A percentile compares a stretch with the other conserved stretches of the same genome.
These are phyloP conservation scores for Acanthoscelides obtectus DNA, from an alignment of 2,888 invertebrate species.

Conservation along the genomic window DNA sequence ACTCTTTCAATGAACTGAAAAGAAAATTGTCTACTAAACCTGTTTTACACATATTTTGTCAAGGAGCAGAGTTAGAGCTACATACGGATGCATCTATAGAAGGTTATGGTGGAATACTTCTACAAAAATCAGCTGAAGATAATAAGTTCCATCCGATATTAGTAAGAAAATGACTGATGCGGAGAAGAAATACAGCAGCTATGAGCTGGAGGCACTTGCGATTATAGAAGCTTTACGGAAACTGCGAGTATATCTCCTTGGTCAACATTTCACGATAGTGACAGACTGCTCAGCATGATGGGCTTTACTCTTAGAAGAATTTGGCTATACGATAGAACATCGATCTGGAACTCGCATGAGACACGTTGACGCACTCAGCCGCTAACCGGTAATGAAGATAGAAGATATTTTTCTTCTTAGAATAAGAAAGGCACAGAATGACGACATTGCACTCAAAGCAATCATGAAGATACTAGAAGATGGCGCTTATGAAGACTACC, in stretches of 20 bases:
- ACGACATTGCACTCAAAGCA: conserved; percentile 20
- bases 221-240: conserved; percentile 35
- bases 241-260: conserved; percentile 35
- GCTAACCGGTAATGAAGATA: conserved; percentile 18
- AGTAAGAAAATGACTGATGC: conserved; percentile 29
- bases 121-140: conserved; percentile 20
- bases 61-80: conserved; percentile 15
- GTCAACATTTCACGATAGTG: conserved; percentile 32
- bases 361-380: conserved; percentile 32
- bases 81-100: conserved; percentile 22
- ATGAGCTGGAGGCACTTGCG: conserved; percentile 38
- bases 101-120: conserved; percentile 20
- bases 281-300: conserved; percentile 38
- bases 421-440: conserved; percentile 19
- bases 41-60: conserved; percentile 20
- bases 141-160: conserved; percentile 24
- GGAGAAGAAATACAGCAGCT: conserved; percentile 33
- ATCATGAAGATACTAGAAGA: conserved; percentile 22
- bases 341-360: conserved; percentile 25
- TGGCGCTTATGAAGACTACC: conserved; percentile 14
- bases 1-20: conserved; percentile 11
- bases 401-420: conserved; percentile 5
- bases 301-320: conserved; percentile 33
- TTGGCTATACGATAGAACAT: conserved; percentile 30
- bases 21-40: conserved; percentile 14